Evolutionary conservation across 1,140 invertebrate species (phyloP).

Genomic region (Lethocerus indicus): DNA sequence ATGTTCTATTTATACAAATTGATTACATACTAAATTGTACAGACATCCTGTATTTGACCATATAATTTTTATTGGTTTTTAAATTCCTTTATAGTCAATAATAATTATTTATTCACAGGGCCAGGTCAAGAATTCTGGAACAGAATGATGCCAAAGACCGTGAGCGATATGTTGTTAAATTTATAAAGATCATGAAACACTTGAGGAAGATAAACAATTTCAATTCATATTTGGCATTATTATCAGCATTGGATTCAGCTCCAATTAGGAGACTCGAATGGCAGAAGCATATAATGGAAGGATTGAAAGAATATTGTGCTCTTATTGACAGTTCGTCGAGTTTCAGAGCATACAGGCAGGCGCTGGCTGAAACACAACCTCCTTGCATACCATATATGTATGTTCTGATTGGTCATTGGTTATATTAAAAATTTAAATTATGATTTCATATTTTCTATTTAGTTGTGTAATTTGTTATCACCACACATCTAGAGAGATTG

Average conservation of each 20-base stretch:
- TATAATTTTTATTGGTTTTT: too few relatives aligned
- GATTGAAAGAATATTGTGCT: conserved; percentile 82
- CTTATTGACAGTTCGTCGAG: conserved; percentile 93
- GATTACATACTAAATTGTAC: too few relatives aligned
- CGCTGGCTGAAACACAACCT: conserved; percentile 82
- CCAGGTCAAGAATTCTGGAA: conserved; percentile 57
- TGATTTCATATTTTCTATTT: too few relatives aligned
- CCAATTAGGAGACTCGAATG: conserved; percentile 89
- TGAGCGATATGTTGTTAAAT: conserved; percentile 92
- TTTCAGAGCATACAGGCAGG: conserved; percentile 86
- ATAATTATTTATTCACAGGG: conserved; percentile 32
- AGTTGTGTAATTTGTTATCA: too few relatives aligned
- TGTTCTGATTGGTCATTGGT: conserved; percentile 24
- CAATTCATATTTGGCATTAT: conserved; percentile 90
- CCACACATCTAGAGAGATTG: too few relatives aligned
- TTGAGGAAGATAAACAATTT: conserved; percentile 95
- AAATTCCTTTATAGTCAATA: too few relatives aligned
- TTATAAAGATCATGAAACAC: conserved; percentile 98
- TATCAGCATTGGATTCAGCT: conserved; percentile 92
- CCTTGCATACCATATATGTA: conserved; percentile 98
- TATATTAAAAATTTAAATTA: background rate
- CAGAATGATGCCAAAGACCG: conserved; percentile 77
- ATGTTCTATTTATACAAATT: too few relatives aligned
- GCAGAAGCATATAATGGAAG: conserved; percentile 84
- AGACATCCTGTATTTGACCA: too few relatives aligned